A percentile compares a stretch with the other conserved stretches of the same genome.
These are phyloP conservation scores for Calameuta idolon DNA, from an alignment of 2,888 invertebrate genomes.

Conservation along the genomic window DNA sequence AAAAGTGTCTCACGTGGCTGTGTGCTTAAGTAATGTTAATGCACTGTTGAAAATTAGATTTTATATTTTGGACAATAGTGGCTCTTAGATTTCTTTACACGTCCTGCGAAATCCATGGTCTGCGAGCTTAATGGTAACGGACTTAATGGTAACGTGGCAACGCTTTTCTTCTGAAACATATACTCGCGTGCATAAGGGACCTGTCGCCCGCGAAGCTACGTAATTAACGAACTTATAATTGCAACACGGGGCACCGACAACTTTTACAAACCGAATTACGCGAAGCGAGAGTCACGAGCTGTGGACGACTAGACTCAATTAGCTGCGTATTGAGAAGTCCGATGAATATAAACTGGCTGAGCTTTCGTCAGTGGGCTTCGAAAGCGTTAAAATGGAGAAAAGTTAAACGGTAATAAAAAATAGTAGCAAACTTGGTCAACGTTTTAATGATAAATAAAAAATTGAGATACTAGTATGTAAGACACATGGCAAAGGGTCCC, in stretches of 20 bases:
- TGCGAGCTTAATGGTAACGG: background rate
- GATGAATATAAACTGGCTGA: too few relatives aligned
- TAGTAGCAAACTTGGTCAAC: too few relatives aligned
- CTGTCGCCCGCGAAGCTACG: background rate
- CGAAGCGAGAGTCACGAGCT: background rate
- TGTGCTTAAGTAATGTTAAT: background rate
- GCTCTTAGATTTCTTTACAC: background rate
- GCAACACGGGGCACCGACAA: slow-evolving; percentile 39
- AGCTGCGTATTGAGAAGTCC: too few relatives aligned
- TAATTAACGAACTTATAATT: slow-evolving; percentile 60
- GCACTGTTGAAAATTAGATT: background rate
- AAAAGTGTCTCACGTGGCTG: background rate
- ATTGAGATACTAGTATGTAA: too few relatives aligned
- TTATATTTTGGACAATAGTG: background rate
- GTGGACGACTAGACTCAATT: too few relatives aligned
- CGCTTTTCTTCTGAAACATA: background rate
- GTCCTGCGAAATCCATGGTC: background rate
- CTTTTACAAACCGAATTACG: slow-evolving; percentile 27
- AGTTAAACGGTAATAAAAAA: background rate
- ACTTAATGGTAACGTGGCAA: background rate
- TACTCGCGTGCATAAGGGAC: background rate
- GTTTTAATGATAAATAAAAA: too few relatives aligned
- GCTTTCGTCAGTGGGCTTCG: too few relatives aligned
- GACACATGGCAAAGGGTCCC: too few relatives aligned
- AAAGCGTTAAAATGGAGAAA: too few relatives aligned